Evolutionary conservation across 2,888 invertebrate species (phyloP), one percentile per base, ranked within the genome.

Genomic region (Tiliacea citrago): DNA sequence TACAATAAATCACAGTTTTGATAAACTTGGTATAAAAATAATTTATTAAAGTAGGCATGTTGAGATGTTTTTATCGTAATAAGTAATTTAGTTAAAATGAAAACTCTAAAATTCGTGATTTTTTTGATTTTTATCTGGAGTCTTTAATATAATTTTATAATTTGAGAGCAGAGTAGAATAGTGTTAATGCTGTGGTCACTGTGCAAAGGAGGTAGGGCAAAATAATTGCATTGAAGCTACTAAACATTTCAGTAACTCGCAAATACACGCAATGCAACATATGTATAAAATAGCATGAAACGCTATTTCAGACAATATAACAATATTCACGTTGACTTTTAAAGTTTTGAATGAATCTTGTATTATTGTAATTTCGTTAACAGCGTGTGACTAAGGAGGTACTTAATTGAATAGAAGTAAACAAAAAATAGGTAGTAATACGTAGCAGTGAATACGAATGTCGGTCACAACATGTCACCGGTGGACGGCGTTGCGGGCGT

Each of bases 401-500:
- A 39, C 16, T 67, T 21, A 58, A n/a, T n/a, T n/a, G n/a, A n/a
- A n/a, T n/a, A n/a, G n/a, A n/a, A n/a, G n/a, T n/a, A n/a, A n/a
- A n/a, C n/a, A 29, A n/a, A 66, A 68, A 68, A 69, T n/a, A 67
- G 55, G 29, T 57, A 35, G 18, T 53, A 63, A 53, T 55, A 42
- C 13, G 21, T 61, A 47, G 57, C 9, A 70, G 42, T 49, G 47
- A n/a, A 58, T 61, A 60, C 47, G 63, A 78, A 84, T 72, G 29
- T 73, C 71, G 57, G 75, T 66, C 71, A 69, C 74, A 62, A 47
- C 29, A 53, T 69, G 67, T 29, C 67, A 47, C 57, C 13, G 21
- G 61, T 42, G 35, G 49, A 51, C 13, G 55, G 24, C 57, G 2
- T 35, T 24, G 21, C 61, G 24, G 21, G n/a, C 39, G 45, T 45